Evolutionary conservation across 53 echinoderm and acorn worm species (phyloP).

Genomic region (Apostichopus leukothele): DNA sequence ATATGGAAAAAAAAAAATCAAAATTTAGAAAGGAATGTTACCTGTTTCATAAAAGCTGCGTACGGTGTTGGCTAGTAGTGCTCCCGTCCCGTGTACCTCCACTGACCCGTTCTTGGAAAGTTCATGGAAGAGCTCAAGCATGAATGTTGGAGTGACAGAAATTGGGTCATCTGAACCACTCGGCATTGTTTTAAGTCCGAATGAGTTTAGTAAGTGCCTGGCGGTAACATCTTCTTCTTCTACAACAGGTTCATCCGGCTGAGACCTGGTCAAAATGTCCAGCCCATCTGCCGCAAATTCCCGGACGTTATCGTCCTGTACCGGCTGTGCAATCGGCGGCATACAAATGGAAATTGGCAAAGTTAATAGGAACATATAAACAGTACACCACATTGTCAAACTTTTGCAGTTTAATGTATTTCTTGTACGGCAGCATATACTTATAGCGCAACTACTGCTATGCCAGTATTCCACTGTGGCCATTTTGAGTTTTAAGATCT

Average conservation of each 20-base stretch:
- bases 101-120: slow-evolving; percentile 19
- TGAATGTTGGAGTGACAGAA: slow-evolving; percentile 14
- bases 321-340: slow-evolving; percentile 5
- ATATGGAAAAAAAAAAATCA: no score
- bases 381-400: background rate
- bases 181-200: slow-evolving; percentile 19
- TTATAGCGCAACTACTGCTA: no score
- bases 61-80: slow-evolving; percentile 8
- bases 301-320: background rate
- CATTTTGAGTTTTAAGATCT: background rate
- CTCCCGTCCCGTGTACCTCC: background rate
- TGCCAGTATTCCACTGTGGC: background rate
- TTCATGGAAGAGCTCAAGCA: slow-evolving; percentile 19
- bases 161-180: background rate
- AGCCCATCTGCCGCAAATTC: background rate
- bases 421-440: background rate
- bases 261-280: background rate
- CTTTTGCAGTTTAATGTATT: background rate
- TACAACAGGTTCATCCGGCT: background rate
- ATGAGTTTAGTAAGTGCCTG: background rate
- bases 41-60: slow-evolving; percentile 40
- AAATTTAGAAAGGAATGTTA: background rate
- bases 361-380: background rate
- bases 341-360: background rate
- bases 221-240: background rate